Evolutionary conservation across 2,888 invertebrate species (phyloP), one percentile per base, ranked within the genome.

Genomic region (Diploptera punctata): DNA sequence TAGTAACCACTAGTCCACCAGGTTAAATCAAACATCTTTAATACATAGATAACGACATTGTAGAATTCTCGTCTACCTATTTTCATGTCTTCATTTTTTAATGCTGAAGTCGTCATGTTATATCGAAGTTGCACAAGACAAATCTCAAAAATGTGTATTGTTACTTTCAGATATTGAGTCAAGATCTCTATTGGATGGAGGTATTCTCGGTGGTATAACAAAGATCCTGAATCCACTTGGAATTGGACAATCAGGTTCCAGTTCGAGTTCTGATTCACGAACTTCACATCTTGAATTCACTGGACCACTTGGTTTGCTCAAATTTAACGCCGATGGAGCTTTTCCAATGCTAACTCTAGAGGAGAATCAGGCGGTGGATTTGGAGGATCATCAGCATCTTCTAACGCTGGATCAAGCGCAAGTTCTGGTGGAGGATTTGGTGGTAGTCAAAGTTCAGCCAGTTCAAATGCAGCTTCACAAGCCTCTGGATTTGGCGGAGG

Each of bases 281-380:
- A 29, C 57, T 13, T 57, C 57, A 3, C 57, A 29, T 29, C 29
- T 57, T 7, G 57, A 57, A 16, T 57, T 57, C 29, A 57, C 57
- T 16, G 57, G 57, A 29, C 57, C 57, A 7, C 29, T 57, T 2
- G 57, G 57, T 24, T n/a, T 57, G 16, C 31, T 57, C n/a, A 57
- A 57, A 24, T 57, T 57, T 16, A 57, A 57, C 57, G 52, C 52
- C 24, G 24, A 52, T 13, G 52, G 21, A 5, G 52, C 9, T 1
- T 52, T 24, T 10, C 29, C 33, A 33, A 33, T 33, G 33, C 33
- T 5, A 33, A n/a, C n/a, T 16, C 13, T 29, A 1, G 2, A 16
- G 16, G 26, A 21, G n/a, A 4, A 2, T 16, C 16, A 29, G 26
- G n/a, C 26, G 47, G 47, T 47, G 47, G 47, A 3, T 10, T 10